Evolutionary conservation across 2,888 invertebrate species (phyloP).

Genomic region (Mesodorylaimus sp.): DNA sequence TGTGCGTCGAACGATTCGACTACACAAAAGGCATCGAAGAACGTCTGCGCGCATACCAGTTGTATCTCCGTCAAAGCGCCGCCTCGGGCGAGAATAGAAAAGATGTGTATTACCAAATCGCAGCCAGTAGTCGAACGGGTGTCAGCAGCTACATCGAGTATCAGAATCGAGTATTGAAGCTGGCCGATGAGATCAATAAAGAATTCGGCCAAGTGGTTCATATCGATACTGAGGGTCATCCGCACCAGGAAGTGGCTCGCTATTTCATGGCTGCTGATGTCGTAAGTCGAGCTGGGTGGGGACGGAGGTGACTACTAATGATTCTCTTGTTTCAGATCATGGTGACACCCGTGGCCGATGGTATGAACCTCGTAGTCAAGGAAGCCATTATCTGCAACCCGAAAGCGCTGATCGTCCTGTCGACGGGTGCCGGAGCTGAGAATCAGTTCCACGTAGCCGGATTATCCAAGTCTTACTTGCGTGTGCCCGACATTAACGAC

Average conservation of each 20-base stretch:
- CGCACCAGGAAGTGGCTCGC: slow-evolving; percentile 33
- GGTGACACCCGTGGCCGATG: slow-evolving; percentile 63
- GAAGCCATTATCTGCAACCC: slow-evolving; percentile 71
- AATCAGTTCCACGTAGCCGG: slow-evolving; percentile 7
- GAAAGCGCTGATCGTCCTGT: slow-evolving; percentile 63
- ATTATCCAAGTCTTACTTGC: slow-evolving; percentile 5
- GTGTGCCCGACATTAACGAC: slow-evolving; percentile 64
- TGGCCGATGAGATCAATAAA: slow-evolving; percentile 3
- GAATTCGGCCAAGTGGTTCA: not conserved
- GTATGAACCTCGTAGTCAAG: slow-evolving; percentile 75
- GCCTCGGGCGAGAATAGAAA: no score
- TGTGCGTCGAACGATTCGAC: slow-evolving; percentile 15
- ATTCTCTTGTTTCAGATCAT: no score
- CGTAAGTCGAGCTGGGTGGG: no score
- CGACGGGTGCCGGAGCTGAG: slow-evolving; percentile 66
- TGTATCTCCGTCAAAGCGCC: slow-evolving; percentile 17
- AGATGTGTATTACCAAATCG: slow-evolving; percentile 11
- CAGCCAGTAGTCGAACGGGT: slow-evolving; percentile 4
- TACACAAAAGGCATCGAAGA: slow-evolving; percentile 16
- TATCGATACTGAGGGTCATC: slow-evolving; percentile 6
- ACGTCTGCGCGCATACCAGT: slow-evolving; percentile 13
- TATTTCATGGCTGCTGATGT: slow-evolving; percentile 52
- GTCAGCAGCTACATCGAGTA: slow-evolving; percentile 10
- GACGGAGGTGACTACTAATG: no score
- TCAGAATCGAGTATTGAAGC: not conserved